Evolutionary conservation across 2,113 vertebrate species (phyloP), one percentile per base, ranked within the genome.

Genomic region (Phylloscopus trochilus): DNA sequence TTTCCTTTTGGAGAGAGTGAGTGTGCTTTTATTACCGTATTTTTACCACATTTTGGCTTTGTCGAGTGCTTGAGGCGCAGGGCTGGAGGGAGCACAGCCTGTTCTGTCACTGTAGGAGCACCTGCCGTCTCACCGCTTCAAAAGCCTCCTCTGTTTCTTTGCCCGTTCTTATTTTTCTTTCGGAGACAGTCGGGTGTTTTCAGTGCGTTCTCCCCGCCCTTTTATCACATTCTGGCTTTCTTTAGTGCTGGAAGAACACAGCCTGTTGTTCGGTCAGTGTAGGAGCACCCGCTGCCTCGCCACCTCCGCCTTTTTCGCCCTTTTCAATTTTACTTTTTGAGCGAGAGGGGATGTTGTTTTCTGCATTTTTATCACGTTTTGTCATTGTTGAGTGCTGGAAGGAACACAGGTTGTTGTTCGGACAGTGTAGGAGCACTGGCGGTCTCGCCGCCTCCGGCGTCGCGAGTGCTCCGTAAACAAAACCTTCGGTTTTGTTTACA

Each of bases 391-490:
- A 21, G 9, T 0, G 33, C 51, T 24, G 44, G 15, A 35, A 6
- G 26, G 10, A 70, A 14, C 28, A 7, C 10, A 18, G 23, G 2
- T 1, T 10, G 11, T 13, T 9, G 23, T 43, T n/a, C 35, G 9
- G 23, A 4, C 35, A 7, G 12, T 0, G 46, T 2, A 35, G 28
- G n/a, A n/a, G 10, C 0, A 13, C 30, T 5, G 4, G 19, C 3
- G 7, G 14, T 30, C 27, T 39, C 8, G 9, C 58, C 64, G 17
- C 58, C 44, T 9, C 2, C 31, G 11, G 26, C n/a, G 17, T 30
- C 13, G 6, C 56, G 7, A 56, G 2, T 0, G 56, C 53, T 41
- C 49, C 49, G 5, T 22, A 28, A 11, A 69, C 46, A 62, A 89
- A 46, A 18, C 8, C 24, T 17, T 15, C 8, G 7, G 0, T 64